Percentiles rank a stretch among this genome's conserved stretches.
These are phyloP conservation scores for Pachypsylla venusta DNA, from an alignment of 1,140 invertebrate species.

Conservation along the genomic window DNA sequence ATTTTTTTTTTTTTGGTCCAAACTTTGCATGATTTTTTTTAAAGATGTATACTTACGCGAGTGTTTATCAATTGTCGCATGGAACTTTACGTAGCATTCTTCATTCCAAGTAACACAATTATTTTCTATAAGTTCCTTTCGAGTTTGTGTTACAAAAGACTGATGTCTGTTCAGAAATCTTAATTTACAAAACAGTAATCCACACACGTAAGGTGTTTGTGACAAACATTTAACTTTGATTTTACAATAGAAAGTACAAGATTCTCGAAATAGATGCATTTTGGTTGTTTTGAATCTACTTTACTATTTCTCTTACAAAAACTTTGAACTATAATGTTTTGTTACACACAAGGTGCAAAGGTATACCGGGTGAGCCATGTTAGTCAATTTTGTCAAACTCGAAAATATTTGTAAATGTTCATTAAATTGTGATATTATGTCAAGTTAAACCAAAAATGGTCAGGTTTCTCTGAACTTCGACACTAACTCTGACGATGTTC, in stretches of 20 bases:
- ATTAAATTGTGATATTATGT: no score
- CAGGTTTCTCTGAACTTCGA: no score
- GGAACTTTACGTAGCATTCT: background rate
- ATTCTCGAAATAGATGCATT: background rate
- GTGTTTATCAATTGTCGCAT: background rate
- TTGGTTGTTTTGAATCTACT: background rate
- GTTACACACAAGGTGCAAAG: background rate
- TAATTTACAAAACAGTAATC: background rate
- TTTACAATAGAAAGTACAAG: background rate
- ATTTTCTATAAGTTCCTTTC: background rate
- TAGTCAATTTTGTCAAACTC: no score
- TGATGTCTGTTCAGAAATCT: background rate
- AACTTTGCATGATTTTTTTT: background rate
- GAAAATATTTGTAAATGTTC: no score
- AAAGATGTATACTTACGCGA: background rate
- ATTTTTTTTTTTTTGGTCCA: background rate
- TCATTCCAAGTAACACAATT: background rate
- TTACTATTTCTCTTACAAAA: background rate
- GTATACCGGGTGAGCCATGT: background rate
- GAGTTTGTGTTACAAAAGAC: background rate
- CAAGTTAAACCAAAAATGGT: no score
- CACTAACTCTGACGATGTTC: no score
- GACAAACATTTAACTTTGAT: background rate
- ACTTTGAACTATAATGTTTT: background rate
- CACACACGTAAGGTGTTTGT: background rate